These are phyloP conservation scores for Phenganax subtilis DNA, from an alignment of 92 coral and sea anemone genomes.

Conservation along the genomic window DNA sequence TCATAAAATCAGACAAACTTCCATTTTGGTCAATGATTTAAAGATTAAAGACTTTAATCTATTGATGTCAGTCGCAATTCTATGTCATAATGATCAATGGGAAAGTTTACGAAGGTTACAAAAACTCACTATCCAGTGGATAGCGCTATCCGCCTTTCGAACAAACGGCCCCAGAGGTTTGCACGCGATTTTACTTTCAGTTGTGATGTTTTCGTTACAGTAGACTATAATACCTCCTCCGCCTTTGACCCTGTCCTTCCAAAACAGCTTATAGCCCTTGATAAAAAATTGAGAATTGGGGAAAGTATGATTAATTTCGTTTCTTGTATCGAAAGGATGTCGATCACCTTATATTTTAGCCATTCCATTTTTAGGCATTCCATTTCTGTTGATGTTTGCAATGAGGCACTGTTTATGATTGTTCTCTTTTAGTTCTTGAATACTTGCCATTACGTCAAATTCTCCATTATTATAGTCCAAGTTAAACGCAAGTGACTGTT, in stretches of 20 bases:
- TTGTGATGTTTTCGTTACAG: conserved; percentile 36
- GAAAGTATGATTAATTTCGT: conserved; percentile 53
- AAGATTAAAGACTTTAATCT: too few species aligned
- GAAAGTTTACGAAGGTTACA: too few species aligned
- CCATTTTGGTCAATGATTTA: too few species aligned
- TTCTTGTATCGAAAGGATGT: conserved; percentile 51
- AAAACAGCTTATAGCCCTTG: conserved; percentile 41
- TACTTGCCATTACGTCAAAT: background rate
- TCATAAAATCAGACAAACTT: too few species aligned
- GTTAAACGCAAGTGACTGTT: background rate
- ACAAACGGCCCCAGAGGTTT: background rate
- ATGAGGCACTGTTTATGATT: conserved; percentile 45
- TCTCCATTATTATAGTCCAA: background rate
- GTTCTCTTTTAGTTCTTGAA: conserved; percentile 21
- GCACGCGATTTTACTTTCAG: conserved; percentile 13
- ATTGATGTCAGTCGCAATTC: too few species aligned
- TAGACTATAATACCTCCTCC: conserved; percentile 46
- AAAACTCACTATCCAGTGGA: too few species aligned
- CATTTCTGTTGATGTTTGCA: conserved; percentile 44
- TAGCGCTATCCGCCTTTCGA: too few species aligned
- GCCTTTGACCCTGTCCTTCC: conserved; percentile 46
- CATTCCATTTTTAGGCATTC: conserved; percentile 51
- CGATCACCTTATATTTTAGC: conserved; percentile 38
- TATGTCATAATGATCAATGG: too few species aligned
- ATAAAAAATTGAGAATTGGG: conserved; percentile 49